Base-by-base conservation (phyloP, 2,797 vertebrate genomes). In the Masticophis lateralis region DNA sequence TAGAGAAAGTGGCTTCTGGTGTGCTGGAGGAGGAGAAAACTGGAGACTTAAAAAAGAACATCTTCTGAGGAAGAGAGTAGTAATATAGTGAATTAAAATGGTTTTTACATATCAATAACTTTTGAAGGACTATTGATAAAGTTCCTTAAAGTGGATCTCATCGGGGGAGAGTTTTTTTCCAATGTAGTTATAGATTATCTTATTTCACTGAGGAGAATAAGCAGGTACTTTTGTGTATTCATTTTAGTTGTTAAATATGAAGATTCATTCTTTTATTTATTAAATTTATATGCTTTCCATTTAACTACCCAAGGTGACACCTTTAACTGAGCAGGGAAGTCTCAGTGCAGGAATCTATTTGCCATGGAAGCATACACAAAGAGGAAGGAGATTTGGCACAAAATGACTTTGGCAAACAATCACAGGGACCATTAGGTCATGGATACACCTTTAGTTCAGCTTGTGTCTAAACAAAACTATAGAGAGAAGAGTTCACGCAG, bases 401-500 rank as follows among this genome's bases (percentile, higher is more conserved):
- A 51, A 43, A 0, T 32, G 91, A 93, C 96, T 94, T 95, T 97
- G 94, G 91, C 91, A 96, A 94, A 92, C 2, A 3, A 14, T 94
- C 92, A 92, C 89, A 91, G 56, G 93, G 92, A 88, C 95, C 95
- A 95, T 90, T 32, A 61, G 57, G 53, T 90, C 60, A 66, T 28
- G 37, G 95, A 87, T 94, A 86, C 57, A 88, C 88, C 28, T 90
- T 22, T 95, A 94, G 97, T 94, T 89, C 63, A 22, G 91, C 83
- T 89, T 63, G 92, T 63, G 92, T 22, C 94, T 97, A 93, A 96
- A 91, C 90, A 96, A 94, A 95, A 97, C 95, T 93, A 89, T 28
- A 93, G 60, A 92, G 9, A 10, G 53, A 95, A 87, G 92, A 94
- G 53, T 96, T 93, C 55, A 93, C 79, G 89, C 60, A 16, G 12